Base-by-base conservation (phyloP, 1,140 invertebrate species). In the Formica selysi region DNA sequence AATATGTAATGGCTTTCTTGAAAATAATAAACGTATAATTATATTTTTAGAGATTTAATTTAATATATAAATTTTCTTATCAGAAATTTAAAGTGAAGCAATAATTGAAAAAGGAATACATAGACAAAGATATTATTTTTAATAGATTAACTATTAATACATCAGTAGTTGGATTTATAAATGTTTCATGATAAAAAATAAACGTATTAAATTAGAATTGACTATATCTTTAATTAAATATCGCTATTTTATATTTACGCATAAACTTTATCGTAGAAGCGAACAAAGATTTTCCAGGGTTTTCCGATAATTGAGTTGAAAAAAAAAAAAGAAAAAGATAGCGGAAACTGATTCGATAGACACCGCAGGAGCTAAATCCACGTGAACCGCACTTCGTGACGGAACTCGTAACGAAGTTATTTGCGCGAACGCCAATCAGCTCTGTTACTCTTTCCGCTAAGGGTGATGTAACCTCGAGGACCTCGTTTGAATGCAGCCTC, bases 371-470 rank as follows among this genome's bases (percentile, higher is more conserved):
- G 76, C 76, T 79, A 79, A 81, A 57, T 81, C 36, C 36, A 81
- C 65, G 78, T 59, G 48, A 71, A 32, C 51, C 38, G 38, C 38
- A 22, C 36, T 36, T 36, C 62, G 76, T 79, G 76, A 68, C 44
- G 51, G 38, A 81, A 73, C 67, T 61, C 32, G 62, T 76, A 83
- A 88, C 76, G 76, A 88, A 87, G 86, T 88, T 87, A 87, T 83
- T 51, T 65, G 51, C 29, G 41, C 76, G 76, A 83, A 51, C 76
- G 61, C 85, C 87, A 87, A 88, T 88, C 87, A 87, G 64, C 59
- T 76, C 61, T n/a, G 67, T 54, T 80, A 70, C 85, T 87, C 36
- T 87, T 84, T 61, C 64, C 19, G n/a, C 44, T 10, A 4, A 36
- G 54, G n/a, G 38, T 16, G n/a, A 67, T 29, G 68, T 73, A 44